These are phyloP conservation scores for Hippoglossus stenolepis DNA, from an alignment of 2,113 vertebrate species.

Conservation along the genomic window DNA sequence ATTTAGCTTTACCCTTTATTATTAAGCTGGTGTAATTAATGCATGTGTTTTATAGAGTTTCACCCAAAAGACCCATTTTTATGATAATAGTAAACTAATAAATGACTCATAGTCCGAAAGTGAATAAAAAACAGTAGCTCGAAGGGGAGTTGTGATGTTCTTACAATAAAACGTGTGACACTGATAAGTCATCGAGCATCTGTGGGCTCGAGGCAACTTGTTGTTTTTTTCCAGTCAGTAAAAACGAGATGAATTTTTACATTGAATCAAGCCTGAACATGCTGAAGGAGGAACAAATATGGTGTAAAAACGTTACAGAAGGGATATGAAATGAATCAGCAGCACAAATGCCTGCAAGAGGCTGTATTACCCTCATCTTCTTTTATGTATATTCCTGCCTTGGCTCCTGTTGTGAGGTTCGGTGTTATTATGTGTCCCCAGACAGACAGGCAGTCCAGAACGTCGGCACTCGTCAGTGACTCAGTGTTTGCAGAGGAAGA, in stretches of 20 bases:
- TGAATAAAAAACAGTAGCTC: conserved; percentile 19
- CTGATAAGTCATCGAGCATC: conserved; percentile 49
- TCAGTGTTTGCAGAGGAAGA: conserved; percentile 48
- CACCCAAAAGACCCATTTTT: background rate
- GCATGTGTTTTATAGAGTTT: background rate
- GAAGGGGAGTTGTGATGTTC: conserved; percentile 45
- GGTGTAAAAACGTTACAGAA: background rate
- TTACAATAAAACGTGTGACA: conserved; percentile 58
- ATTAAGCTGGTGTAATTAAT: background rate
- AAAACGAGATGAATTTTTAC: background rate
- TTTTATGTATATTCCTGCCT: conserved; percentile 15
- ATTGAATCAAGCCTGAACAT: background rate
- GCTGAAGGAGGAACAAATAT: background rate
- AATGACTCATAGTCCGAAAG: conserved; percentile 22
- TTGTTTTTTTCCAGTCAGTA: conserved; percentile 17
- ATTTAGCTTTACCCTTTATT: background rate
- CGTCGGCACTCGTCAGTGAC: conserved; percentile 55
- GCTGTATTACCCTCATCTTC: background rate
- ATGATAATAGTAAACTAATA: background rate
- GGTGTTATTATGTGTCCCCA: conserved; percentile 26
- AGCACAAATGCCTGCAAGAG: background rate
- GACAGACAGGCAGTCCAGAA: conserved; percentile 42
- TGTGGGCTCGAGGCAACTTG: background rate
- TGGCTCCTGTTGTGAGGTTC: conserved; percentile 11
- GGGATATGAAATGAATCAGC: background rate